Percentiles rank a stretch among this genome's conserved stretches.
These are phyloP conservation scores for Rotaria macrura DNA, from an alignment of 2,888 invertebrate genomes.

Conservation along the genomic window DNA sequence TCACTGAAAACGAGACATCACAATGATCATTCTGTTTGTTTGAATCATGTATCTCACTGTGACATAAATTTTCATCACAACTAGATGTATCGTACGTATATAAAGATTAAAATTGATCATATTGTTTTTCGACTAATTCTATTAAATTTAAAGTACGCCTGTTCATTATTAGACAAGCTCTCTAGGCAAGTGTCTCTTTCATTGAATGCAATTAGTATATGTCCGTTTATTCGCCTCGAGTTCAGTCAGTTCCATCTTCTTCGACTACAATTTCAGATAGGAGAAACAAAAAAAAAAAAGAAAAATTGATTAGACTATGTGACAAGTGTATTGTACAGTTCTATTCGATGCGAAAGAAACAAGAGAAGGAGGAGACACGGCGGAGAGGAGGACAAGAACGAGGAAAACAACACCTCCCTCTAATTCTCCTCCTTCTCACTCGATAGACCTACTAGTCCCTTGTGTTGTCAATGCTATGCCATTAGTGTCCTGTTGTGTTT, in stretches of 20 bases:
- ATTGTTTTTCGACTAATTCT: neutral
- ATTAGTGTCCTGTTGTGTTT: neutral
- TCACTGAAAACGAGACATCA: too few species aligned
- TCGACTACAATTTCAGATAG: conserved; percentile 8
- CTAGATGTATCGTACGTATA: neutral
- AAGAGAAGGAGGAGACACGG: neutral
- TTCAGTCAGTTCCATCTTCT: neutral
- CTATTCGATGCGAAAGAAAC: neutral
- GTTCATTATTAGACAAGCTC: neutral
- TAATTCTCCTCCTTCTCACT: neutral
- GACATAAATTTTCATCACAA: too few species aligned
- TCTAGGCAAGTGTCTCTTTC: conserved; percentile 1
- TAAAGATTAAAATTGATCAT: neutral
- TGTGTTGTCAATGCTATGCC: neutral
- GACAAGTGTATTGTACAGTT: conserved; percentile 12
- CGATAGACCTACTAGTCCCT: neutral
- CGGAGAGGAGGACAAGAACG: neutral
- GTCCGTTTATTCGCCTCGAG: neutral
- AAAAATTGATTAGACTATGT: neutral
- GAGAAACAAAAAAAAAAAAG: neutral
- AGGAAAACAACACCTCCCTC: conserved; percentile 1
- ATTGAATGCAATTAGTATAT: conserved; percentile 10
- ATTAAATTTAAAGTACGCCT: neutral
- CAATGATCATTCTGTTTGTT: too few species aligned
- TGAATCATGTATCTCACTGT: too few species aligned